A percentile compares a stretch with the other conserved stretches of the same genome.
Evolutionary conservation across 2,797 vertebrate species (phyloP).

Genomic region (Thaleichthys pacificus): DNA sequence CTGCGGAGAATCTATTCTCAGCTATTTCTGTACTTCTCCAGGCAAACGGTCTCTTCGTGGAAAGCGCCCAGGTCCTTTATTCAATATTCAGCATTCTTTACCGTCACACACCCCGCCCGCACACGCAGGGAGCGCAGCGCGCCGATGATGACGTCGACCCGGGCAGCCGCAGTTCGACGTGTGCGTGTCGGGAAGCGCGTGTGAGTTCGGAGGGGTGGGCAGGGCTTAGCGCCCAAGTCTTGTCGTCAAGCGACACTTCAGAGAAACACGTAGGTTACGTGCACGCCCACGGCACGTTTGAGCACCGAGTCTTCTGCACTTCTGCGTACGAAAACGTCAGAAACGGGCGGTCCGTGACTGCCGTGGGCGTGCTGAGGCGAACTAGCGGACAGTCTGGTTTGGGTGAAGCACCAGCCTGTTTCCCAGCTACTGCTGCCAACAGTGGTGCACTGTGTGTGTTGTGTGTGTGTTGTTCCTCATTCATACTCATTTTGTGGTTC

Average conservation of each 20-base stretch:
- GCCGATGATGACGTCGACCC: too few relatives aligned
- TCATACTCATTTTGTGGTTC: background rate
- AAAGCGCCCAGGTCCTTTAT: background rate
- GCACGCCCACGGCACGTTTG: conserved; percentile 46
- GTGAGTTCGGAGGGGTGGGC: too few relatives aligned
- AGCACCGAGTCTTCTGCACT: conserved; percentile 45
- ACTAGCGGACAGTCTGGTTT: too few relatives aligned
- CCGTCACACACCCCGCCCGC: background rate
- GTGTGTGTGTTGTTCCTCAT: background rate
- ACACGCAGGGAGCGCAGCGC: too few relatives aligned
- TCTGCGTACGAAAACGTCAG: conserved; percentile 40
- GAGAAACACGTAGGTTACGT: too few relatives aligned
- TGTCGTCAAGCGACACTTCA: too few relatives aligned
- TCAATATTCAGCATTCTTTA: background rate
- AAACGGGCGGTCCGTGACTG: conserved; percentile 28
- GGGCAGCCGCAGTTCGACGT: too few relatives aligned
- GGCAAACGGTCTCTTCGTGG: background rate
- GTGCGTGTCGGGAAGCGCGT: too few relatives aligned
- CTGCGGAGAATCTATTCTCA: background rate
- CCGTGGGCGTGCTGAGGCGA: conserved; percentile 28
- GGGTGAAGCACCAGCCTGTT: background rate
- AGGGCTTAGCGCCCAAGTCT: too few relatives aligned
- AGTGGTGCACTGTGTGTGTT: too few relatives aligned
- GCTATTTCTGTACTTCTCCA: background rate
- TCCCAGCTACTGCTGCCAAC: too few relatives aligned